phyloP scores from a whole-genome alignment of 2,797 vertebrate genomes.

The Cirrhinus molitorella region DNA sequence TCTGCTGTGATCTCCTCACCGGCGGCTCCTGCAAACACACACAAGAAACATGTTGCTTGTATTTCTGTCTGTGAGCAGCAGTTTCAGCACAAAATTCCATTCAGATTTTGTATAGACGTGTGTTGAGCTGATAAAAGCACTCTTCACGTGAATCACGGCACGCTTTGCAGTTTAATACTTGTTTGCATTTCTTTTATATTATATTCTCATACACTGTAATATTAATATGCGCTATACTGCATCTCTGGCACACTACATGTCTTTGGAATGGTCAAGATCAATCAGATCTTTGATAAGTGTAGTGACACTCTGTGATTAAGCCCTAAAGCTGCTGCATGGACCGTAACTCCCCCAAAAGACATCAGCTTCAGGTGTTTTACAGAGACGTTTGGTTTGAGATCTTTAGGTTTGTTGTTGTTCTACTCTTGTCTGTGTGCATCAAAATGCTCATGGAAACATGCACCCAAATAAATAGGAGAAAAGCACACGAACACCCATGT shows the following conservation, averaged over 20 bases:
- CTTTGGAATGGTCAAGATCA: not conserved
- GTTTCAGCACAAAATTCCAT: too few relatives aligned
- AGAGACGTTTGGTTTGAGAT: not conserved
- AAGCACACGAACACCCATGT: not conserved
- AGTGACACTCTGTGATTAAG: not conserved
- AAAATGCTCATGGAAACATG: not conserved
- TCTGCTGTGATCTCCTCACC: not conserved
- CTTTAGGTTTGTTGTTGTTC: not conserved
- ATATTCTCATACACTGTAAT: not conserved
- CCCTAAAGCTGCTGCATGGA: not conserved
- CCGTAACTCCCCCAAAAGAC: not conserved
- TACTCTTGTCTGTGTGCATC: not conserved
- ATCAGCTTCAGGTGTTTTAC: not conserved
- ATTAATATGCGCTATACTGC: not conserved
- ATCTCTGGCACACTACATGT: not conserved
- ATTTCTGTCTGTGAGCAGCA: not conserved
- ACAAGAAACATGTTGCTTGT: not conserved
- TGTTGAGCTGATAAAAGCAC: too few relatives aligned
- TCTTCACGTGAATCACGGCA: not conserved
- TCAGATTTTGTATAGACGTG: too few relatives aligned
- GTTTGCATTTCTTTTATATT: not conserved
- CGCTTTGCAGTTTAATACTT: not conserved
- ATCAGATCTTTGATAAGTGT: too few relatives aligned
- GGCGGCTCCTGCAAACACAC: conserved; percentile 32
- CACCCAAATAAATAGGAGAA: not conserved